Evolutionary conservation across 30 jellyfish, hydroid and myxozoan genomes (phyloP).

Genomic region (Sanderia malayensis): DNA sequence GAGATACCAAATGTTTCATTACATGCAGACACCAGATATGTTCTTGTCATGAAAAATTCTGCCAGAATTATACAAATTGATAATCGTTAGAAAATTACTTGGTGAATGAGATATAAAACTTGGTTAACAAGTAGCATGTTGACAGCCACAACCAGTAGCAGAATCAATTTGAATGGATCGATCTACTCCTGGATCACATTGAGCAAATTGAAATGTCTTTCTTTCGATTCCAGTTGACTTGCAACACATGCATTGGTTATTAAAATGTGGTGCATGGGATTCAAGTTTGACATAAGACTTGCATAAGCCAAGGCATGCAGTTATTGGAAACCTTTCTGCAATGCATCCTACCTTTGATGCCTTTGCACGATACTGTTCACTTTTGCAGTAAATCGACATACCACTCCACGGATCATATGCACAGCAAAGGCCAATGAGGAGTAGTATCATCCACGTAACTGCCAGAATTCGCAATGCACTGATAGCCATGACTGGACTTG

Average conservation of each 20-base stretch:
- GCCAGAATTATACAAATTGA: too few relatives aligned
- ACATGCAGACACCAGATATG: too few relatives aligned
- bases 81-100: too few relatives aligned
- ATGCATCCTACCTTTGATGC: constrained; percentile 38
- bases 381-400: constrained; percentile 13
- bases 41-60: too few relatives aligned
- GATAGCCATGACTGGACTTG: too few relatives aligned
- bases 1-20: too few relatives aligned
- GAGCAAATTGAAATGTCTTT: not conserved
- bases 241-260: constrained; percentile 45
- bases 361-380: not conserved
- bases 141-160: not conserved
- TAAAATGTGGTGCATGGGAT: constrained; percentile 40
- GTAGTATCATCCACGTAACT: not conserved
- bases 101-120: too few relatives aligned
- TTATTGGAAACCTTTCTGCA: constrained; percentile 35
- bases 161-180: not conserved
- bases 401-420: not conserved
- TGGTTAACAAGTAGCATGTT: not conserved
- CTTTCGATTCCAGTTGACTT: constrained; percentile 12
- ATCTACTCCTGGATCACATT: not conserved
- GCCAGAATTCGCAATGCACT: not conserved
- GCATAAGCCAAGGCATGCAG: constrained; percentile 65
- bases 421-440: not conserved
- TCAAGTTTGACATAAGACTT: constrained; percentile 44